Percentiles rank a stretch among this genome's conserved stretches.
phyloP scores from a whole-genome alignment of 2,113 vertebrate genomes.

The Dascyllus trimaculatus region DNA sequence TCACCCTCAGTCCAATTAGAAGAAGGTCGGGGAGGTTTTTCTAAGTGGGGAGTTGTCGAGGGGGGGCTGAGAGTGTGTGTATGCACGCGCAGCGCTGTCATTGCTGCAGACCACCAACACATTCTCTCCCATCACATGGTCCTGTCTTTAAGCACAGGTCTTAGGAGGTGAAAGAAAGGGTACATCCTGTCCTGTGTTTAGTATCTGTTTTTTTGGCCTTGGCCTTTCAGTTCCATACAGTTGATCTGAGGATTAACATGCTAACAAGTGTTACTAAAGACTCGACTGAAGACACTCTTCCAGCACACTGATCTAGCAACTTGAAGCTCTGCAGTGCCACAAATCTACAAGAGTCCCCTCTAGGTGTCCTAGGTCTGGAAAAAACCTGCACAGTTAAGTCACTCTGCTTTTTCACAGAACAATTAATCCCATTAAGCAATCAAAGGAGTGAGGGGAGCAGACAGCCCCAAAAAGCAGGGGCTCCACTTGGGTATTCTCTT shows the following conservation, averaged over 20 bases:
- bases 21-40: slow-evolving; percentile 78
- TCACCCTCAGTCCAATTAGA: slow-evolving; percentile 82
- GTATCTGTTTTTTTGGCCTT: slow-evolving; percentile 41
- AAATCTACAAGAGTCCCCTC: slow-evolving; percentile 31
- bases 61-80: slow-evolving; percentile 48
- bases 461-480: slow-evolving; percentile 18
- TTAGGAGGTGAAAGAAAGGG: slow-evolving; percentile 62
- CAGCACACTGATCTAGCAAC: slow-evolving; percentile 25
- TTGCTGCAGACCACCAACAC: slow-evolving; percentile 83
- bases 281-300: slow-evolving; percentile 4
- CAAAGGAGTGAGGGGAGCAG: slow-evolving; percentile 37
- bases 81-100: slow-evolving; percentile 31
- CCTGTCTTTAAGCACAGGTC: slow-evolving; percentile 60
- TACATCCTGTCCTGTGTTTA: slow-evolving; percentile 71
- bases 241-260: slow-evolving; percentile 46
- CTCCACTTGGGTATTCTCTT: slow-evolving; percentile 29
- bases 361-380: background rate
- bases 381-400: slow-evolving; percentile 21
- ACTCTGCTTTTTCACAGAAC: slow-evolving; percentile 39
- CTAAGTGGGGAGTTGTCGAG: slow-evolving; percentile 47
- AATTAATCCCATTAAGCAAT: slow-evolving; percentile 71
- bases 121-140: slow-evolving; percentile 75
- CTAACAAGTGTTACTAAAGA: slow-evolving; percentile 35
- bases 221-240: slow-evolving; percentile 31
- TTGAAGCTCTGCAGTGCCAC: slow-evolving; percentile 19